phyloP scores from a whole-genome alignment of 2,888 invertebrate genomes.

The Thera obeliscata region DNA sequence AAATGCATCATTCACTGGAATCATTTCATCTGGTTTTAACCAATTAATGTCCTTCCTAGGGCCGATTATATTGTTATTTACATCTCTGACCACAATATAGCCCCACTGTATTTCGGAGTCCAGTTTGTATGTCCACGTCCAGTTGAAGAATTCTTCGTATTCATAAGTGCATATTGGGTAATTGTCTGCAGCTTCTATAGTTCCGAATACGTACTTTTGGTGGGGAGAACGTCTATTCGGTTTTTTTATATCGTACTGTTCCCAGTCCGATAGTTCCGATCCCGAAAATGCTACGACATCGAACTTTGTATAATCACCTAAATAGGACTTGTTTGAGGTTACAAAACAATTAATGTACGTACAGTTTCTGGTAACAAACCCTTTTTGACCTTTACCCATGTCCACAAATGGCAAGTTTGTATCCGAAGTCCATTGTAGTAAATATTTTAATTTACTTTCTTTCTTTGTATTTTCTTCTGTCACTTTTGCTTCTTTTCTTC shows the following conservation, averaged over 20 bases:
- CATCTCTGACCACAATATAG: slow-evolving; percentile 62
- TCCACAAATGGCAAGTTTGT: slow-evolving; percentile 57
- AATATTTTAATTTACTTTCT: slow-evolving; percentile 53
- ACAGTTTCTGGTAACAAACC: slow-evolving; percentile 59
- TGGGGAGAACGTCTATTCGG: slow-evolving; percentile 49
- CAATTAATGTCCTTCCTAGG: slow-evolving; percentile 64
- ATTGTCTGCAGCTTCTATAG: slow-evolving; percentile 61
- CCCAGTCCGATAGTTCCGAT: slow-evolving; percentile 24
- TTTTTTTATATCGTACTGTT: slow-evolving; percentile 25
- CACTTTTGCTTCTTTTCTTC: background rate
- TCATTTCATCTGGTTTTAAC: slow-evolving; percentile 56
- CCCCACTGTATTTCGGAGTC: slow-evolving; percentile 62
- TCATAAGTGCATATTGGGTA: slow-evolving; percentile 52
- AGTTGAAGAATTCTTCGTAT: slow-evolving; percentile 63
- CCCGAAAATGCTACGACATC: slow-evolving; percentile 47
- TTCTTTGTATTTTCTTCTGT: background rate
- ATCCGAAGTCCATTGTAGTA: slow-evolving; percentile 62
- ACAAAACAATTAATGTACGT: slow-evolving; percentile 59
- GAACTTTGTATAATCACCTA: slow-evolving; percentile 43
- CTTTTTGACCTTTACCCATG: slow-evolving; percentile 57
- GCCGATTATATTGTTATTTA: slow-evolving; percentile 54
- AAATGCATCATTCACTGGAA: slow-evolving; percentile 52
- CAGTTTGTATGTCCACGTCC: slow-evolving; percentile 67
- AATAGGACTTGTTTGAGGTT: slow-evolving; percentile 45
- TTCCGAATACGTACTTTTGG: slow-evolving; percentile 65